A percentile compares a stretch with the other conserved stretches of the same genome.
Conservation (phyloP, 2,888 invertebrate species). For the Apotomis turbidana region DNA sequence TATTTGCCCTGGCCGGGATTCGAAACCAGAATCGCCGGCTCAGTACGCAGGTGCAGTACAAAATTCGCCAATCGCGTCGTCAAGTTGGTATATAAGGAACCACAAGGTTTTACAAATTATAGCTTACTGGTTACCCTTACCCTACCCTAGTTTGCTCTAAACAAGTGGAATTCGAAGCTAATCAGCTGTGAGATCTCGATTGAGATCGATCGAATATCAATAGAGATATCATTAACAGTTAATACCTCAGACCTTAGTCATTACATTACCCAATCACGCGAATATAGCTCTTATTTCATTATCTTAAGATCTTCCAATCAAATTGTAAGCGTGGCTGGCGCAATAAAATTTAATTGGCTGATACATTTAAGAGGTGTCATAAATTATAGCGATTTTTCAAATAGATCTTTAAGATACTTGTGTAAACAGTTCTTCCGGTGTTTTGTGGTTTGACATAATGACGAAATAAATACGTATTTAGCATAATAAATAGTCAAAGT, state of each 20-base stretch:
- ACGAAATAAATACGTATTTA: neutral
- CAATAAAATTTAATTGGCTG: conserved; percentile 34
- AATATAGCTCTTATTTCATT: conserved; percentile 4
- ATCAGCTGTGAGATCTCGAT: conserved; percentile 38
- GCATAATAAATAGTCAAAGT: no score
- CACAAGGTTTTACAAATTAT: no score
- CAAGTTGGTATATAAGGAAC: no score
- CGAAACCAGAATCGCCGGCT: no score
- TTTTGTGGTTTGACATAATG: neutral
- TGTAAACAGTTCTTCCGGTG: neutral
- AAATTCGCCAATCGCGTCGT: no score
- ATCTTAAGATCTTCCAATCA: neutral
- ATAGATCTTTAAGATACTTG: conserved; percentile 8
- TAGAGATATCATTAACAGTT: conserved; percentile 32
- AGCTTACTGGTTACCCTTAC: no score
- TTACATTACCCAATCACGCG: neutral
- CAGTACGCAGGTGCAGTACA: no score
- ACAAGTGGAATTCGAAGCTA: conserved; percentile 31
- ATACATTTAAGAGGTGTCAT: conserved; percentile 30
- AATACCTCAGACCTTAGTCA: conserved; percentile 9
- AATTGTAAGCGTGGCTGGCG: conserved; percentile 14
- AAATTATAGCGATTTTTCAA: conserved; percentile 8
- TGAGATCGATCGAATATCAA: conserved; percentile 33
- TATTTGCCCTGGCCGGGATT: no score
- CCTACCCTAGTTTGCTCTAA: neutral